Evolutionary conservation across 1,140 invertebrate genomes (phyloP).

Genomic region (Papilio dardanus): DNA sequence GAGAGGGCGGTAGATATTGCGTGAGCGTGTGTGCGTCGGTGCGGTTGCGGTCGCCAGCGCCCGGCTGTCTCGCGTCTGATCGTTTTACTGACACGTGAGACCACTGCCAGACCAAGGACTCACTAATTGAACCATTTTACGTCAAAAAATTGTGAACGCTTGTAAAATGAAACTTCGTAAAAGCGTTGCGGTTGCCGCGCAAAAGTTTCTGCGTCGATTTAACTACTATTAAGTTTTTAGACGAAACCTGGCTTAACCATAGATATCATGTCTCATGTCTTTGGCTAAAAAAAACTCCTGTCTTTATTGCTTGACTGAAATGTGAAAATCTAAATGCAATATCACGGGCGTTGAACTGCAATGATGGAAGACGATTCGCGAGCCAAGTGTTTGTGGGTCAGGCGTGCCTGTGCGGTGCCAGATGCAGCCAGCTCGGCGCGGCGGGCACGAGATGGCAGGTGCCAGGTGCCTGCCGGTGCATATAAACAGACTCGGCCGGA

Average conservation of each 20-base stretch:
- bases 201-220: too few relatives aligned
- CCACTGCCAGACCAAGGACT: constrained; percentile 6
- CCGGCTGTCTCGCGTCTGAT: constrained; percentile 31
- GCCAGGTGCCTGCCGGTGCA: background rate
- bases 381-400: constrained; percentile 36
- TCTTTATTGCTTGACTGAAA: background rate
- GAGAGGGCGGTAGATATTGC: background rate
- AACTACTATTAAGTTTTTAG: background rate
- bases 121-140: constrained; percentile 15
- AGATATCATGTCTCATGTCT: too few relatives aligned
- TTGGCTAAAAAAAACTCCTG: too few relatives aligned
- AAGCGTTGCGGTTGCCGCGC: too few relatives aligned
- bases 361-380: background rate
- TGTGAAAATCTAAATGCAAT: constrained; percentile 12
- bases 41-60: constrained; percentile 33
- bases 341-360: constrained; percentile 30
- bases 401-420: constrained; percentile 27
- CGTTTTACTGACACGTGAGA: constrained; percentile 36
- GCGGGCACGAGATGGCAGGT: constrained; percentile 19
- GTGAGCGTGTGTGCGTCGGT: constrained; percentile 3
- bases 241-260: too few relatives aligned
- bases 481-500: constrained; percentile 34
- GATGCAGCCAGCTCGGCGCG: constrained; percentile 21
- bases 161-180: too few relatives aligned
- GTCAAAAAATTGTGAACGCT: background rate